Percentiles rank a stretch among this genome's conserved stretches.
Evolutionary conservation across 2,797 vertebrate genomes (phyloP).

Genomic region (Numenius phaeopus): DNA sequence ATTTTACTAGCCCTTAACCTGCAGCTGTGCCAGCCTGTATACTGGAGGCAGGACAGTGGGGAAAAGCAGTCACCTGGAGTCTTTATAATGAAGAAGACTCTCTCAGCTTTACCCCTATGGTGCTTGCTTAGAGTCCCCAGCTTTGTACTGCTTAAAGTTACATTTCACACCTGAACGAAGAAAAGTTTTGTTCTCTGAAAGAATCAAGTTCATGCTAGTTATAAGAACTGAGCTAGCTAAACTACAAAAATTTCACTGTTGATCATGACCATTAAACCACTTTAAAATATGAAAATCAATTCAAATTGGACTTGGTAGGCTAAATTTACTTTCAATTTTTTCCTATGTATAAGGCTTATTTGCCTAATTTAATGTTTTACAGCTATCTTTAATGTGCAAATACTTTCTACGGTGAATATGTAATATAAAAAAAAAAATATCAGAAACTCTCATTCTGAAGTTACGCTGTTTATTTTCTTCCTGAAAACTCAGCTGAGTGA

Average conservation of each 20-base stretch:
- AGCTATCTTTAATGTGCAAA: constrained; percentile 50
- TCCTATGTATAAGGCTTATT: constrained; percentile 4
- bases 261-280: neutral
- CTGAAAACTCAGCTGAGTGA: constrained; percentile 48
- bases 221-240: neutral
- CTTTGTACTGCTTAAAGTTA: neutral
- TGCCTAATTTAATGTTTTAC: constrained; percentile 52
- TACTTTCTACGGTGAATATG: constrained; percentile 27
- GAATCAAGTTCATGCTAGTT: neutral
- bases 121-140: neutral
- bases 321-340: constrained; percentile 28
- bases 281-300: constrained; percentile 45
- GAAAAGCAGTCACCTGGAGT: too few species aligned
- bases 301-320: neutral
- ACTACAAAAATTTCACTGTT: neutral
- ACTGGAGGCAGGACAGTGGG: neutral
- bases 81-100: neutral
- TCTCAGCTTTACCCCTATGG: neutral
- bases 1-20: neutral
- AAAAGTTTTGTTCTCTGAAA: neutral
- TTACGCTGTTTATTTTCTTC: constrained; percentile 36
- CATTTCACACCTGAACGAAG: neutral
- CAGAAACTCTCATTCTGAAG: constrained; percentile 25
- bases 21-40: neutral
- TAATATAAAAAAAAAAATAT: neutral